Percentiles rank a stretch among this genome's conserved stretches.
Conservation (phyloP, 2,888 invertebrate species). For the Ophion ventricosus region DNA sequence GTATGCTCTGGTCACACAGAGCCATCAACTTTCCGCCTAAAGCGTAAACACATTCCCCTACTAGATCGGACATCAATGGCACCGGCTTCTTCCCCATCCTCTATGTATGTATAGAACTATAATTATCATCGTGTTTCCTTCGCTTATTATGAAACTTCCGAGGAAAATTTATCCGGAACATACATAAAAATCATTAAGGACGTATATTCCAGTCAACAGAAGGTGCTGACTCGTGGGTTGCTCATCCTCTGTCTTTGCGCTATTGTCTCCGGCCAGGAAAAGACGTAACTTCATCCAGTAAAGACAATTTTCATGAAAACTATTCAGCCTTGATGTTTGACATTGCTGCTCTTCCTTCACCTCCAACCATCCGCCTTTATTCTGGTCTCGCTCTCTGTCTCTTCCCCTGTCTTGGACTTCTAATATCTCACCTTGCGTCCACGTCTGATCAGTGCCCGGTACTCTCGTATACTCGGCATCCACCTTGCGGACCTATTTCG, state of each 20-base stretch:
- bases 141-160: conserved; percentile 71
- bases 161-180: conserved; percentile 73
- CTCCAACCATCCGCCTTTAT: conserved; percentile 35
- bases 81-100: too few relatives aligned
- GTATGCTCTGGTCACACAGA: conserved; percentile 16
- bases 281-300: conserved; percentile 71
- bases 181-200: conserved; percentile 2
- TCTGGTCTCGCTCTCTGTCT: conserved; percentile 33
- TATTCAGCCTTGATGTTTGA: conserved; percentile 24
- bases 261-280: conserved; percentile 64
- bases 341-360: conserved; percentile 50
- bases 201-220: conserved; percentile 11
- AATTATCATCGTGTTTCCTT: conserved; percentile 72
- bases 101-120: too few relatives aligned
- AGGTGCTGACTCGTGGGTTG: conserved; percentile 27
- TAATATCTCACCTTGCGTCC: conserved; percentile 44
- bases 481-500: conserved; percentile 54
- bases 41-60: conserved; percentile 70
- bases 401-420: conserved; percentile 5
- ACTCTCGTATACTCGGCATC: conserved; percentile 29
- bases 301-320: conserved; percentile 61
- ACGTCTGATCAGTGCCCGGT: conserved; percentile 50
- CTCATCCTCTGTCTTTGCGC: conserved; percentile 27
- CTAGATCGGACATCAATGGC: conserved; percentile 61
- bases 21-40: conserved; percentile 44